Percentiles rank a stretch among this genome's conserved stretches.
Evolutionary conservation across 2,888 invertebrate genomes (phyloP).

Genomic region (Andrena fulva): DNA sequence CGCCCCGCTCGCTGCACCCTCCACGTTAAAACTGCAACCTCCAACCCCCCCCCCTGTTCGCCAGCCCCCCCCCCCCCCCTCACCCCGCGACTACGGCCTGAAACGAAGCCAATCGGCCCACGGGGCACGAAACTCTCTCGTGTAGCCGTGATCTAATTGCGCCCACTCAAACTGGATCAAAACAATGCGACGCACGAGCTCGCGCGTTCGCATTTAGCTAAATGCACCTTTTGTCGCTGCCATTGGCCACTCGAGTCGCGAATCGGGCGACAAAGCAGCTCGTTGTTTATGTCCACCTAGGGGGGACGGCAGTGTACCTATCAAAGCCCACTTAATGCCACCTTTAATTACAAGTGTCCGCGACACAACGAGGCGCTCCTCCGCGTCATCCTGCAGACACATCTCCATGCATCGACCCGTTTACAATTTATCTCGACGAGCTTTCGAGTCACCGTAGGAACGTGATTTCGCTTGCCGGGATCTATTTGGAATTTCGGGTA

Average conservation of each 20-base stretch:
- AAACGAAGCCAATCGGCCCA: slow-evolving; percentile 60
- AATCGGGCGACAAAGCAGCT: slow-evolving; percentile 42
- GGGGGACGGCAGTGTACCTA: slow-evolving; percentile 18
- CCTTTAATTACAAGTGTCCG: slow-evolving; percentile 47
- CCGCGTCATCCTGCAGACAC: not conserved
- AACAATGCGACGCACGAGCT: slow-evolving; percentile 49
- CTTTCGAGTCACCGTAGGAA: too few species aligned
- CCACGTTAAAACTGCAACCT: slow-evolving; percentile 56
- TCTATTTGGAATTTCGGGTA: too few species aligned
- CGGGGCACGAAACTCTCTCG: slow-evolving; percentile 32
- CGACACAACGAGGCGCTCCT: not conserved
- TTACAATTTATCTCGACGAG: too few species aligned
- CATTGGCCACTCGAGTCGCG: slow-evolving; percentile 32
- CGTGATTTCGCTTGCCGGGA: too few species aligned
- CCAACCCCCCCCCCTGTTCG: not conserved
- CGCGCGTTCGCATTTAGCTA: slow-evolving; percentile 56
- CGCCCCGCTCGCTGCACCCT: slow-evolving; percentile 51
- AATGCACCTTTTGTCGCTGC: slow-evolving; percentile 56
- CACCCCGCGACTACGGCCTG: not conserved
- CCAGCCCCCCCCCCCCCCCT: not conserved
- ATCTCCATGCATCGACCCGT: too few species aligned
- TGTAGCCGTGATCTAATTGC: slow-evolving; percentile 58
- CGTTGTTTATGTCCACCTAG: slow-evolving; percentile 31
- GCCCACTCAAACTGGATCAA: slow-evolving; percentile 57
- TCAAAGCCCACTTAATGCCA: slow-evolving; percentile 39